These are phyloP conservation scores for Cantharis rufa DNA, from an alignment of 2,888 invertebrate species.

Conservation along the genomic window DNA sequence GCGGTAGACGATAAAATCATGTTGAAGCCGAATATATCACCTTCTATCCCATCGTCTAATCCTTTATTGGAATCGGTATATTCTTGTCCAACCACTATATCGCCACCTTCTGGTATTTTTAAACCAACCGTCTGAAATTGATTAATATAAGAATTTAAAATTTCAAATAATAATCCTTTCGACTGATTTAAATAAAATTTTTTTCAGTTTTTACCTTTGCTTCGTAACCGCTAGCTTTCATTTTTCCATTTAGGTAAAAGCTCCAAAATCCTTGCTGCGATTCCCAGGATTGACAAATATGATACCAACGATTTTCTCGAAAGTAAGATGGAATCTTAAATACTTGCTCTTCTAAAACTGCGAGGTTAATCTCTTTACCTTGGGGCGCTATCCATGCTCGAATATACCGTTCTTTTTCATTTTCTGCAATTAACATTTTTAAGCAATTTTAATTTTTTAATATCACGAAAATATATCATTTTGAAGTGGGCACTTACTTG, in stretches of 20 bases:
- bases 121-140: constrained; percentile 45
- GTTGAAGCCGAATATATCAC: constrained; percentile 69
- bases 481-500: constrained; percentile 57
- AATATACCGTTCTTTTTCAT: constrained; percentile 59
- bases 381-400: constrained; percentile 65
- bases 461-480: not conserved
- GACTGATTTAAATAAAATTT: not conserved
- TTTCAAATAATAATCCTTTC: not conserved
- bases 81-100: constrained; percentile 72
- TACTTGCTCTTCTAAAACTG: constrained; percentile 60
- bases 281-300: constrained; percentile 70
- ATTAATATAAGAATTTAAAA: not conserved
- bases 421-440: constrained; percentile 51
- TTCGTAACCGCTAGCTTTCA: constrained; percentile 53
- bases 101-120: constrained; percentile 64
- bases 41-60: constrained; percentile 68
- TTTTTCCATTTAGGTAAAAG: constrained; percentile 64
- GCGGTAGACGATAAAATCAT: constrained; percentile 65
- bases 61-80: constrained; percentile 69
- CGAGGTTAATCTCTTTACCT: constrained; percentile 61
- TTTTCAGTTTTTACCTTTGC: constrained; percentile 46
- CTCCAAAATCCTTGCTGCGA: constrained; percentile 65
- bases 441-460: constrained; percentile 4
- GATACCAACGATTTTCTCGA: constrained; percentile 63
- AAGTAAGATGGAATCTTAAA: constrained; percentile 57